phyloP scores from a whole-genome alignment of 2,797 vertebrate genomes.

The Esox lucius region DNA sequence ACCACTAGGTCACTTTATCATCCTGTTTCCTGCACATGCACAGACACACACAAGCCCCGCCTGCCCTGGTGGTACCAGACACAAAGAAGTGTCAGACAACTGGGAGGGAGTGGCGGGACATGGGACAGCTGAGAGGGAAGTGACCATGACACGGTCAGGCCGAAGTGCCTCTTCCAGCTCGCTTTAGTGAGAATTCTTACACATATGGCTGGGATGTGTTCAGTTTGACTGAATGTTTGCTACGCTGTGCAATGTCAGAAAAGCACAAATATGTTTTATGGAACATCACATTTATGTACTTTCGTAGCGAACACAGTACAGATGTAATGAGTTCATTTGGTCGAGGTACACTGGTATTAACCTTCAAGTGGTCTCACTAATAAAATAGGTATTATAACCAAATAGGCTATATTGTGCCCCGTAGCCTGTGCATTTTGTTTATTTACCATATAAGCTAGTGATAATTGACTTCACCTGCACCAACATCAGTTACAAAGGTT shows the following conservation, averaged over 20 bases:
- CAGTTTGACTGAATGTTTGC: background rate
- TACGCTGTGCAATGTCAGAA: no score
- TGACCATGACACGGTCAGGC: conserved; percentile 40
- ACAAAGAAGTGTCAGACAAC: conserved; percentile 54
- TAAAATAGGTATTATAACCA: background rate
- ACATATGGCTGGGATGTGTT: background rate
- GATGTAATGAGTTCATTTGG: no score
- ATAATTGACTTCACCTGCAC: background rate
- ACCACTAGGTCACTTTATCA: conserved; percentile 32
- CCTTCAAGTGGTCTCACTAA: no score
- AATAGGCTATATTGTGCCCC: background rate
- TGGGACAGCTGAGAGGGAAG: conserved; percentile 47
- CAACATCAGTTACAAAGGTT: background rate
- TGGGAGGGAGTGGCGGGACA: conserved; percentile 67
- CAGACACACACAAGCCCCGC: conserved; percentile 17
- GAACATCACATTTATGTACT: no score
- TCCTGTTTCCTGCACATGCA: conserved; percentile 42
- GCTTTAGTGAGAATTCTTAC: background rate
- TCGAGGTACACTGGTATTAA: no score
- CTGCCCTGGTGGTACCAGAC: conserved; percentile 36
- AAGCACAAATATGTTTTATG: no score
- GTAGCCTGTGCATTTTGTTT: background rate
- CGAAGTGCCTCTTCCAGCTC: conserved; percentile 25
- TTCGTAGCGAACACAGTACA: no score
- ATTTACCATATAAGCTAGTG: background rate